Base-by-base conservation (phyloP, 2,888 invertebrate species). In the Ochropleura plecta region DNA sequence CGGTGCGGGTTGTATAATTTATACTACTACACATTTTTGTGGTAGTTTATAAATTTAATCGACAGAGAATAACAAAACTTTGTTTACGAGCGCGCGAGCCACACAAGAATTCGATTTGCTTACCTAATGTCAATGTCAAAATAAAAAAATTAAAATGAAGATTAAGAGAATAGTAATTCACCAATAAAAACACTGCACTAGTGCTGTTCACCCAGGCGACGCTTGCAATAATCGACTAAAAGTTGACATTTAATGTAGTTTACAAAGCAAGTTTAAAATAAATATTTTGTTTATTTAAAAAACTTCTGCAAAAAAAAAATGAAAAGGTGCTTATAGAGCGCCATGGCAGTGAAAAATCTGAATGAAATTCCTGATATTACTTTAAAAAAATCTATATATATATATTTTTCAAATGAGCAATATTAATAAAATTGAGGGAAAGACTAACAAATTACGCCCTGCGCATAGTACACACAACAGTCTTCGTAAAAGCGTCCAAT, bases 1-100 rank as follows among this genome's bases (percentile, higher is more conserved):
- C 95, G 3, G 93, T 94, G 42, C 95, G 93, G 30, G 93, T 92
- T n/a, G 93, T 92, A 73, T 93, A 94, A 87, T 93, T 93, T 70
- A 94, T 87, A 76, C 77, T 86, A 18, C 88, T 59, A 62, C 62
- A 86, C 86, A 86, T 86, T 59, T 73, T 77, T 46, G 6, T 14
- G 12, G 0, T 44, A 44, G 42, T n/a, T 42, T n/a, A 60, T n/a
- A 3, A 40, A 65, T 40, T 20, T 1, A 10, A 64, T 51, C 20
- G 8, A 14, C n/a, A 10, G 51, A 8, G 10, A 46, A 8, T 69
- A n/a, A 18, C 6, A 48, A 18, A 16, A 14, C 46, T 78, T 78
- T 73, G 70, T 64, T 76, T 48, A 48, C 40, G 12, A n/a, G n/a
- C n/a, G n/a, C n/a, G n/a, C n/a, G n/a, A 69, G 6, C 57, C 57